Evolutionary conservation across 2,888 invertebrate genomes (phyloP), one percentile per base, ranked within the genome.

Genomic region (Meiosimyza decipiens): DNA sequence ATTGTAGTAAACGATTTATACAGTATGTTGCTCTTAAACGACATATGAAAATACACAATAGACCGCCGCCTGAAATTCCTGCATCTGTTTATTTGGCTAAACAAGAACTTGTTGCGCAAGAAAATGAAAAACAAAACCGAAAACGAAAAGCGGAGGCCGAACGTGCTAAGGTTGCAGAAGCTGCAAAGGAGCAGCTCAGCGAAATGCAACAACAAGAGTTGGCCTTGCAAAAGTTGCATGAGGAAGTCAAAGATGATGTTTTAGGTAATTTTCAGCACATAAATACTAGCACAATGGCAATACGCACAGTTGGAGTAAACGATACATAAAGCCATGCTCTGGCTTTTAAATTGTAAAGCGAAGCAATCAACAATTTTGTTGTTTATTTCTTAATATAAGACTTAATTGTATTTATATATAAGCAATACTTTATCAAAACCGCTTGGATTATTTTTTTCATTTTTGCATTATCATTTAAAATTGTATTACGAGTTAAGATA

Each of bases 11-110:
- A 69, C 81, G 83, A 57, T 86, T 86, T 77, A 85, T 86, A 7
- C 86, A 86, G 74, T 81, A 81, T 59, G 83, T 85, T 55, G 84
- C 86, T 4, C 76, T 86, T 3, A 84, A 84, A 72, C 84, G 84
- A 55, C 86, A 86, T 73, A 82, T 84, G 77, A 83, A 85, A 75
- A 82, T 83, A 28, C 86, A 86, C 72, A 84, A 82, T 60, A 79
- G 81, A 6, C 83, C 74, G 73, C 81, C 74, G 18, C 80, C 74
- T n/a, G 82, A 79, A 60, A 76, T 77, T 54, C 79, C 80, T 18
- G 73, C 78, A 47, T 75, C 76, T 40, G 79, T 77, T 12, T 78
- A 77, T 62, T 83, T 81, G 4, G 85, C 85, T 6, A 81, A 82
- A 2, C 84, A 84, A 16, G 85, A 84, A 71, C 73, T 84, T 18